These are phyloP conservation scores for Oligia strigilis DNA, from an alignment of 2,888 invertebrate genomes.

Conservation along the genomic window DNA sequence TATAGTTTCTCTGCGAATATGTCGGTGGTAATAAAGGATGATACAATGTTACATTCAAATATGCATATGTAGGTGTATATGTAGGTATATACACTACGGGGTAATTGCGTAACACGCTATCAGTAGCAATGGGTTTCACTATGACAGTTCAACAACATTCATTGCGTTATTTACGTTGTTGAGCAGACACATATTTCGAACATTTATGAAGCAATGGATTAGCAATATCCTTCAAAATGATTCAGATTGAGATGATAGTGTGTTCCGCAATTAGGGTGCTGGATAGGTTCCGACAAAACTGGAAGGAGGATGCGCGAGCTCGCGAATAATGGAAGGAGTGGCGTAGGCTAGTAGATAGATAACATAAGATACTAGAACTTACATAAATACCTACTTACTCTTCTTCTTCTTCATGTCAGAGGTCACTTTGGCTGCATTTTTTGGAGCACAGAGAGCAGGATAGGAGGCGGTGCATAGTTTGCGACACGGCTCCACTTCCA, in stretches of 20 bases:
- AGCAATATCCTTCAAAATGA: too few species aligned
- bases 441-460: background rate
- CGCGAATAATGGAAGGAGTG: background rate
- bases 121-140: too few species aligned
- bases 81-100: too few species aligned
- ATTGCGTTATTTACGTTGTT: too few species aligned
- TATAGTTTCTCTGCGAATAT: slow-evolving; percentile 34
- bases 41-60: slow-evolving; percentile 14
- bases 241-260: too few species aligned
- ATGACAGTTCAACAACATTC: too few species aligned
- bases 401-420: background rate
- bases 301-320: background rate
- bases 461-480: background rate
- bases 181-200: too few species aligned
- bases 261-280: too few species aligned
- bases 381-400: background rate
- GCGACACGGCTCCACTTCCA: background rate
- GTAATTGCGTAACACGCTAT: too few species aligned
- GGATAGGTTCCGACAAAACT: background rate
- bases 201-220: too few species aligned
- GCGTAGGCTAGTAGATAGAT: background rate
- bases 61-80: background rate
- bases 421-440: background rate
- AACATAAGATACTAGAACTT: background rate
- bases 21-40: background rate